Evolutionary conservation across 2,888 invertebrate genomes (phyloP).

Genomic region (Caenorhabditis japonica): DNA sequence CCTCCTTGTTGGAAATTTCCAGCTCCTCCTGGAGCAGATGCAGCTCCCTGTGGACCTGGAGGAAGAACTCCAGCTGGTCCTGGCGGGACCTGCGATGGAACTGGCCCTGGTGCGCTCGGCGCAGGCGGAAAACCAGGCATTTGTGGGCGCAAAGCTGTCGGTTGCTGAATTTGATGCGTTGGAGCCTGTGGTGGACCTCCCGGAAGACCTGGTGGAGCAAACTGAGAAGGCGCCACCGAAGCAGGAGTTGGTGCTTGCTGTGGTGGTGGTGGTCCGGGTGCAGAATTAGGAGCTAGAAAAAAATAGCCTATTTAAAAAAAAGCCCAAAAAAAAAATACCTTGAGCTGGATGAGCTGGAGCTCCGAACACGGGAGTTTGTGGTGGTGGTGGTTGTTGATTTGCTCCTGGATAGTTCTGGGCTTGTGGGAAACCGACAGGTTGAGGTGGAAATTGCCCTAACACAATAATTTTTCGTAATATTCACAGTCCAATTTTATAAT

Average conservation of each 20-base stretch:
- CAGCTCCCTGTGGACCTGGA: slow-evolving; percentile 6
- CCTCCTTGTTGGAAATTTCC: background rate
- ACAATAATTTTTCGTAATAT: too few relatives aligned
- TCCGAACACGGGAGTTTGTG: slow-evolving; percentile 16
- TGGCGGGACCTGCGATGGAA: slow-evolving; percentile 14
- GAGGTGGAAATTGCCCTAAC: slow-evolving; percentile 5
- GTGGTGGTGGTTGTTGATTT: slow-evolving; percentile 17
- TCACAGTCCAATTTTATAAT: background rate
- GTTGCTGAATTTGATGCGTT: slow-evolving; percentile 22
- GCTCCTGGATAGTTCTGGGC: slow-evolving; percentile 6
- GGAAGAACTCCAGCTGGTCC: slow-evolving; percentile 11
- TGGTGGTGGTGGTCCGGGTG: background rate
- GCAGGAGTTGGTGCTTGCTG: background rate
- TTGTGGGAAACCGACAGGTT: background rate
- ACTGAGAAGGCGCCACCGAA: too few relatives aligned
- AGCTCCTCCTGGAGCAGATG: slow-evolving; percentile 12
- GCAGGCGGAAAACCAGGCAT: slow-evolving; percentile 24
- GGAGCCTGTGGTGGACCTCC: slow-evolving; percentile 3
- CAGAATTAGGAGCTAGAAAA: background rate
- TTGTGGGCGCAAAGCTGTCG: slow-evolving; percentile 28
- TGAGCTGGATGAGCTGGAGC: slow-evolving; percentile 7
- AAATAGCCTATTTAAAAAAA: background rate
- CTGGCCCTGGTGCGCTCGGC: slow-evolving; percentile 10
- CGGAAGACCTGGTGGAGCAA: background rate
- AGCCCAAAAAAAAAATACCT: background rate